Base-by-base conservation (phyloP, 2,888 invertebrate species). In the Lithosia quadra region DNA sequence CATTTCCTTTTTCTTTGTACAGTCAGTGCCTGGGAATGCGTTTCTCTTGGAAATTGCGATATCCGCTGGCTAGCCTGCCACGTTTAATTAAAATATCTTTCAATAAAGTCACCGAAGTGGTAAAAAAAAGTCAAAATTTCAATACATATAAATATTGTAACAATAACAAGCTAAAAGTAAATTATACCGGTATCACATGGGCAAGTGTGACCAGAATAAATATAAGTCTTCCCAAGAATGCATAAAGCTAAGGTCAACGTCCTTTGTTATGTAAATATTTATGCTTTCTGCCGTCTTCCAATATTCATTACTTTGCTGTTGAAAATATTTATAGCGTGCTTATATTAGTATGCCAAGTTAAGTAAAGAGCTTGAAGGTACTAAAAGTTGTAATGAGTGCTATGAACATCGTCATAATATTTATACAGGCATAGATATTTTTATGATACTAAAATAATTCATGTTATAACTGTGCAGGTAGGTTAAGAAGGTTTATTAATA, bases 201-300 rank as follows among this genome's bases (percentile, higher is more conserved):
- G 15, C 3, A 39, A 39, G 39, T 13, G 39, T 39, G 39, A 15
- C 13, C 1, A 39, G 15, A 39, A 0, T 36, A 36, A 36, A 36
- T 36, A 15, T 39, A 39, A 39, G 15, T 15, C 39, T 39, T 39
- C 15, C 15, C 13, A 39, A 39, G 39, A 15, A 65, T 15, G 21
- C 22, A 24, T 60, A 21, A 33, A 28, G n/a, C 13, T 66, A 39
- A 28, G 56, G 24, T 57, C 61, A 56, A 53, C 33, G 65, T 33
- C 56, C 43, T 57, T 21, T 57, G 53, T 69, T 53, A 53, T 53
- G 58, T 69, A 65, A 69, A 69, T 69, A 69, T 69, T 69, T 69
- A 53, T 36, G 33, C 21, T 49, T 11, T 18, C 58, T n/a, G 10
- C 7, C 28, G 36, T 65, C 55, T 68, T 39, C 18, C 56, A 43